A percentile compares a stretch with the other conserved stretches of the same genome.
Conservation (phyloP, 2,888 invertebrate genomes). For the Tachina lurida region DNA sequence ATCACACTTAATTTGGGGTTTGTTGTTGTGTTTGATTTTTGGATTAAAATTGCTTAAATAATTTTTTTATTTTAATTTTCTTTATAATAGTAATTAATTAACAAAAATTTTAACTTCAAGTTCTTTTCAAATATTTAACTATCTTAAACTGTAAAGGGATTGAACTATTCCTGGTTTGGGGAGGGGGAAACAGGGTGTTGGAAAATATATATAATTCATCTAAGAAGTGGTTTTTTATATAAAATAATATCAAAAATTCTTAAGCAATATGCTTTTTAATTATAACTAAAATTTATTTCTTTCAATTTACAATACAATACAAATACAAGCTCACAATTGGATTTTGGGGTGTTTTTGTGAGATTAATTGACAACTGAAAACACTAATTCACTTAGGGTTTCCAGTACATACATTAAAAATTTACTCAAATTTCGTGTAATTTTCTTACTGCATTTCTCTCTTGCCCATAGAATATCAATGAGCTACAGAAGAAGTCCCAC, state of each 20-base stretch:
- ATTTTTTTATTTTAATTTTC: background rate
- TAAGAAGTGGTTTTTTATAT: background rate
- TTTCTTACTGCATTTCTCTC: too few species aligned
- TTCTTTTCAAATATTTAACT: constrained; percentile 43
- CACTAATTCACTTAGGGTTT: too few species aligned
- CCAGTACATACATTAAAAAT: too few species aligned
- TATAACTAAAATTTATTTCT: constrained; percentile 33
- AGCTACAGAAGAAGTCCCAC: too few species aligned
- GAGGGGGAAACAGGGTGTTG: background rate
- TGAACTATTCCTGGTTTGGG: constrained; percentile 4
- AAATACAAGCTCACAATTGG: background rate
- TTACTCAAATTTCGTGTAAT: too few species aligned
- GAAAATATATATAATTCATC: background rate
- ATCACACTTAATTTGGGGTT: constrained; percentile 58
- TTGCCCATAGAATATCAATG: too few species aligned
- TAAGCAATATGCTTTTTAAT: constrained; percentile 77
- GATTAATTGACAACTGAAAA: too few species aligned
- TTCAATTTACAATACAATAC: background rate
- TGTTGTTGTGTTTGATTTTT: background rate
- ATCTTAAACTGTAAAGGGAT: background rate
- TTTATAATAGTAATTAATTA: constrained; percentile 37
- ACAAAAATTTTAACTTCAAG: constrained; percentile 20
- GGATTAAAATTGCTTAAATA: constrained; percentile 10
- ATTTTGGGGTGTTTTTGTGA: background rate
- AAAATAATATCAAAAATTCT: constrained; percentile 74